Conservation (phyloP, 2,888 invertebrate species). For the Pterostichus madidus region DNA sequence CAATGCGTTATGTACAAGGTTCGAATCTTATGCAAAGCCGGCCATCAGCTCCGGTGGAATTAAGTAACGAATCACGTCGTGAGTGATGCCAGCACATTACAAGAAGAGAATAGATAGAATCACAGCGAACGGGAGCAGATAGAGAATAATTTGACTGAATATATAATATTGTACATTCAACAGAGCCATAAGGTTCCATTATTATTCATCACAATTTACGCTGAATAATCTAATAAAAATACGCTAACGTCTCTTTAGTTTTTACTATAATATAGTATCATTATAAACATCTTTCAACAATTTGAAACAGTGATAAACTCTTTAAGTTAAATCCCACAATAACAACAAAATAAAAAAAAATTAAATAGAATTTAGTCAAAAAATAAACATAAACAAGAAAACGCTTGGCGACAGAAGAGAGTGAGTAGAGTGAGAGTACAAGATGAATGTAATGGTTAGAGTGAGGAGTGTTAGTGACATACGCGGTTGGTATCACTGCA, state of each 20-base stretch:
- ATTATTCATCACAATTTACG: constrained; percentile 53
- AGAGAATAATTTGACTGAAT: constrained; percentile 25
- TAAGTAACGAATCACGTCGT: constrained; percentile 24
- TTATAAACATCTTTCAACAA: constrained; percentile 58
- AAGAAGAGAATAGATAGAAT: constrained; percentile 44
- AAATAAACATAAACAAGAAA: constrained; percentile 32
- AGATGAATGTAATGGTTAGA: constrained; percentile 11
- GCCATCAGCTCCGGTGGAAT: background rate
- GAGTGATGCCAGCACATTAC: constrained; percentile 2
- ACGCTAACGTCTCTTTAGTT: constrained; percentile 22
- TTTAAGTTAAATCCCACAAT: constrained; percentile 38
- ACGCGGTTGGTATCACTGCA: constrained; percentile 80
- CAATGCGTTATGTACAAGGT: constrained; percentile 60
- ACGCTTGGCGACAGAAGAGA: constrained; percentile 1
- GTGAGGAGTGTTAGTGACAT: constrained; percentile 26
- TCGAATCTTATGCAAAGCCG: constrained; percentile 58
- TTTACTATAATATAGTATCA: constrained; percentile 51
- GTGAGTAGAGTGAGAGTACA: background rate
- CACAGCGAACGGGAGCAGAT: constrained; percentile 48
- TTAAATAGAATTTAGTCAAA: constrained; percentile 31
- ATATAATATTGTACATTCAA: constrained; percentile 64
- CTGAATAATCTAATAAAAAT: constrained; percentile 43
- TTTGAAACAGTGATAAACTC: constrained; percentile 59
- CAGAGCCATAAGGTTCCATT: constrained; percentile 56
- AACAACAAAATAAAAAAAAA: constrained; percentile 30